Conservation (phyloP, 2,113 vertebrate species). For the Eulemur rufifrons region DNA sequence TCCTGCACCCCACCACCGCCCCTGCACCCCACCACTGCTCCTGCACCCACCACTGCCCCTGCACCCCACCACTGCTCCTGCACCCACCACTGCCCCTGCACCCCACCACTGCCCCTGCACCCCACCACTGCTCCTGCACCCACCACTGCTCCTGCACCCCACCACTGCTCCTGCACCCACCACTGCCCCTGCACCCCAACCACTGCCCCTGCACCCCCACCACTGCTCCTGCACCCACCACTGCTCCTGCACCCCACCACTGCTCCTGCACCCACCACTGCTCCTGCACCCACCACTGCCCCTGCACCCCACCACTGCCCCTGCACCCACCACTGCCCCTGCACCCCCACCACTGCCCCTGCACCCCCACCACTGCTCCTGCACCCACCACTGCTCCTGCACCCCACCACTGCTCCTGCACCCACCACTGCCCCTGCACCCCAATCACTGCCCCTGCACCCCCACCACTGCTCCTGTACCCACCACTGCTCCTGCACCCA, state of each 20-base stretch:
- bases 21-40: no score
- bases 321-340: background rate
- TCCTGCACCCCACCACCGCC: rapidly evolving
- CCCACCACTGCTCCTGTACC: rapidly evolving
- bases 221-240: background rate
- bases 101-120: rapidly evolving
- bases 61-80: no score
- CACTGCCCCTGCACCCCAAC: background rate
- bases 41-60: rapidly evolving
- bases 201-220: rapidly evolving
- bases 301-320: rapidly evolving
- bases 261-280: background rate
- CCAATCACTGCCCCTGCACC: no score
- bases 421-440: rapidly evolving
- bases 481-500: no score
- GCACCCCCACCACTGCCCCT: rapidly evolving
- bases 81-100: no score
- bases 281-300: rapidly evolving
- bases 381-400: no score
- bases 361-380: no score
- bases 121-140: no score
- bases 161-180: rapidly evolving
- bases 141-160: no score
- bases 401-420: rapidly evolving
- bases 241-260: rapidly evolving